phyloP scores from a whole-genome alignment of 2,797 vertebrate species.

The Cephalopachus bancanus region DNA sequence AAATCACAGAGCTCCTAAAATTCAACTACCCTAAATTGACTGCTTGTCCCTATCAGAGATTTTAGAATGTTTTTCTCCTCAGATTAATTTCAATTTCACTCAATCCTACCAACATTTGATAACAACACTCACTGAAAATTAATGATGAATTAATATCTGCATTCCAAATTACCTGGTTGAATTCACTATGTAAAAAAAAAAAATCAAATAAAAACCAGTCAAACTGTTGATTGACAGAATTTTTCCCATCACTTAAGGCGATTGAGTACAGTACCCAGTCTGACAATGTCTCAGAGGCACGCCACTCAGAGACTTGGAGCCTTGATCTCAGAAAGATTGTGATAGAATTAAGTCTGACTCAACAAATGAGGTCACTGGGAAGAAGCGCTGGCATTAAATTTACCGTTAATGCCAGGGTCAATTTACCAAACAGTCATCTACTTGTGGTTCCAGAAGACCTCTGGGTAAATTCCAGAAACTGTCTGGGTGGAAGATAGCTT shows the following conservation, averaged over 20 bases:
- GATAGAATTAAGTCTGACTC: slow-evolving; percentile 68
- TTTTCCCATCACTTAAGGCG: neutral
- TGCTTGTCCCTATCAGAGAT: slow-evolving; percentile 15
- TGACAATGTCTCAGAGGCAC: neutral
- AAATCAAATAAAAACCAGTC: neutral
- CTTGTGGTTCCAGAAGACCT: slow-evolving; percentile 15
- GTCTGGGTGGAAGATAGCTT: neutral
- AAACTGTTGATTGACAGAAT: neutral
- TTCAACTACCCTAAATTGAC: neutral
- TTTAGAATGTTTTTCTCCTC: slow-evolving; percentile 48
- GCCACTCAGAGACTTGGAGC: neutral
- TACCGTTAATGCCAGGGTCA: neutral
- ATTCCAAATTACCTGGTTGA: neutral
- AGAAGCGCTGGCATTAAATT: neutral
- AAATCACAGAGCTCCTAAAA: slow-evolving; percentile 27
- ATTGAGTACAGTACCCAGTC: neutral
- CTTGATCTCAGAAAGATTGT: neutral
- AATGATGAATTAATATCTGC: neutral
- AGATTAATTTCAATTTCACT: slow-evolving; percentile 50
- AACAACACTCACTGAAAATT: neutral
- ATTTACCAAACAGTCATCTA: neutral
- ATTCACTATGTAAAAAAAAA: neutral
- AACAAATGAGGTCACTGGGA: slow-evolving; percentile 60
- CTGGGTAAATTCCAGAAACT: slow-evolving; percentile 28
- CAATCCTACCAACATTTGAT: neutral